Conservation (phyloP, 2,888 invertebrate genomes). For the Idaea dimidiata region DNA sequence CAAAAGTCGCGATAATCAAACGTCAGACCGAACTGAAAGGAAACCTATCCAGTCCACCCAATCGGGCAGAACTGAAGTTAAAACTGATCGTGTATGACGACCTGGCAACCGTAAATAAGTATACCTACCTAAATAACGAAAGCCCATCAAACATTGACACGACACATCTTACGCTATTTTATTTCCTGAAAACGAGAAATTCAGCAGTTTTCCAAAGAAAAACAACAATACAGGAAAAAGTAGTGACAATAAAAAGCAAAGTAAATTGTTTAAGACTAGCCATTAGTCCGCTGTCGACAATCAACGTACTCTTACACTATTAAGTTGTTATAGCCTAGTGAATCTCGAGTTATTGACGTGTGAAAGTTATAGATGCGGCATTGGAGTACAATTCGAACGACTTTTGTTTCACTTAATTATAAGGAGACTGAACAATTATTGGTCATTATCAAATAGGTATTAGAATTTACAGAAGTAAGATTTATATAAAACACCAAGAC, state of each 20-base stretch:
- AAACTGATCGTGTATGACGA: too few relatives aligned
- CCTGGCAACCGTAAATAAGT: too few relatives aligned
- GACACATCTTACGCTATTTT: not conserved
- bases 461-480: too few relatives aligned
- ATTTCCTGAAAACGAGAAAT: not conserved
- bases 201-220: conserved; percentile 28
- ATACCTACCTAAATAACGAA: not conserved
- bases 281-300: conserved; percentile 62
- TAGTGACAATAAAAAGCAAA: conserved; percentile 46
- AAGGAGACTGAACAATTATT: too few relatives aligned
- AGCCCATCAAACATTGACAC: not conserved
- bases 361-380: conserved; percentile 35
- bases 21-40: too few relatives aligned
- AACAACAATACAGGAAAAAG: conserved; percentile 39
- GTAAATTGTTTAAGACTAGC: conserved; percentile 65
- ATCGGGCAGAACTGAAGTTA: too few relatives aligned
- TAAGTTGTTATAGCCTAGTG: conserved; percentile 66
- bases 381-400: not conserved
- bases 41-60: too few relatives aligned
- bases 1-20: too few relatives aligned
- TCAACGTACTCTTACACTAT: conserved; percentile 69
- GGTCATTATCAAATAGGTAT: too few relatives aligned
- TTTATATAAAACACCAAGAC: too few relatives aligned
- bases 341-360: conserved; percentile 28
- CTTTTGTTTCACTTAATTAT: too few relatives aligned